Base-by-base conservation (phyloP, 30 jellyfish, hydroid and myxozoan genomes). In the Haliclystus octoradiatus region DNA sequence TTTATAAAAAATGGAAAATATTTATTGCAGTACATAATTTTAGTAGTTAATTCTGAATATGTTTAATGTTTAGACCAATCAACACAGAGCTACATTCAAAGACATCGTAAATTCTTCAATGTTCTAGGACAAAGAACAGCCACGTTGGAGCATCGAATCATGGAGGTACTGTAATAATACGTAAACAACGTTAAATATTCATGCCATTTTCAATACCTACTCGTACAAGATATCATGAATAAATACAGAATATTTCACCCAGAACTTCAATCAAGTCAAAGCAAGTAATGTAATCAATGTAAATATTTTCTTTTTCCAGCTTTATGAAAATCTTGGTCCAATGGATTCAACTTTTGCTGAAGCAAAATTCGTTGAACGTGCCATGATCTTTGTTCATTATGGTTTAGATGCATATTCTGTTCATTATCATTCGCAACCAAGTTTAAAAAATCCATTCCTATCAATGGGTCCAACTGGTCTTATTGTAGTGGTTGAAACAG, bases 341-440 rank as follows among this genome's bases (percentile, higher is more conserved):
- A 70, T 72, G 83, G 84, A 74, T 33, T 81, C 94, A 29, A 30
- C 80, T 26, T 22, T 79, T 9, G 84, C 92, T 1, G 96, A 87
- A 52, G 83, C 85, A 63, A 79, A 74, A 53, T 66, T 79, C 12
- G 69, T 87, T 53, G 94, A 87, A 32, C 47, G 61, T 34, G 78
- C 94, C 0, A 28, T 87, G 1, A 72, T 71, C 52, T 76, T 51
- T 52, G 76, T 70, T 2, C 74, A 65, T 33, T 87, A 79, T 62
- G 84, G 73, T 50, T 57, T 72, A 35, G 96, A 87, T 50, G 71
- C 91, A 4, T 87, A 35, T 74, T 87, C 78, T 19, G 94, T 87
- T 7, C 91, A 84, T 19, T 79, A 92, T 0, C 94, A 87, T 31
- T 94, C 96, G 12, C 94, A 72, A 57, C 94, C 96, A 30, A 77